Evolutionary conservation across 1,140 invertebrate species (phyloP), one percentile per base, ranked within the genome.

Genomic region (Vanessa atalanta): DNA sequence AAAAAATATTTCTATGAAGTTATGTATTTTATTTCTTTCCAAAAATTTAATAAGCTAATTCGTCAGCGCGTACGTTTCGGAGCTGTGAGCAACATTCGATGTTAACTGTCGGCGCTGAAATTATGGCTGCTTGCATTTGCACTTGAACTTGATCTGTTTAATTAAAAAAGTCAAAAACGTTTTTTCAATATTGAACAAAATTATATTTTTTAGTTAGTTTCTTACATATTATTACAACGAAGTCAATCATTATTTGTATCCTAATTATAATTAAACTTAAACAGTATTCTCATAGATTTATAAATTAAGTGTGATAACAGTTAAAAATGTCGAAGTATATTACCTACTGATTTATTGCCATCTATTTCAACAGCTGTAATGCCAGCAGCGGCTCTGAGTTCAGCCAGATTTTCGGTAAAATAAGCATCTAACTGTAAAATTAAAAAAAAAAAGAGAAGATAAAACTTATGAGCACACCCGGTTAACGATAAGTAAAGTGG

Each of bases 1-100:
- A 90, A 90, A 90, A 86, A 78, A 80, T 81, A 88, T 90, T 93
- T 91, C 83, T 90, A 88, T 84, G 72, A 85, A 85, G 66, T 72
- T 66, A 70, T 81, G 51, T 79, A 79, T 88, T 84, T 77, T 85
- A 87, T 80, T 80, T 70, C 75, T 76, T 61, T 51, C 60, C 31
- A 37, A n/a, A 15, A 15, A 31, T 5, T 65, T 57, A 74, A 5
- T 67, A 65, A 31, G 43, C 43, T 53, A 71, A 23, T 64, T 76
- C 71, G 63, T 92, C 90, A 0, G 68, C 87, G 8, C 86, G 73
- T 0, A 87, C 89, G 43, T 90, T 88, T n/a, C 78, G 70, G 8
- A 89, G 64, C 55, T 84, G 83, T 4, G 81, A 75, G 23, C 85
- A 81, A 63, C 69, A 78, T 73, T 88, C 87, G n/a, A 90, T 88